These are phyloP conservation scores for Sarotherodon lohbergeri DNA, from an alignment of 2,113 vertebrate species.

Conservation along the genomic window DNA sequence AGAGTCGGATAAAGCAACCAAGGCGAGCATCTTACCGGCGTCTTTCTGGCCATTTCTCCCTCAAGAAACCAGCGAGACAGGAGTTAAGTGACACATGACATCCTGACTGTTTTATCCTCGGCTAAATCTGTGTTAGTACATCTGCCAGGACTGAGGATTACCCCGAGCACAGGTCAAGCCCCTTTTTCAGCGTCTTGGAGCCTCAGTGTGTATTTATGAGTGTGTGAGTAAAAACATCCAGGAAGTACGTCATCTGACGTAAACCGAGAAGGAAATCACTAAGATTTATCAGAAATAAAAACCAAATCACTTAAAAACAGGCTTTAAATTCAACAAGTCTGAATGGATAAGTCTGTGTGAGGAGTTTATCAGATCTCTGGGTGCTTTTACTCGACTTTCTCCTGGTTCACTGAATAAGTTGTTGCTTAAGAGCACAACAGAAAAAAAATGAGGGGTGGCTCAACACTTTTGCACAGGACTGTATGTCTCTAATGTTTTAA, in stretches of 20 bases:
- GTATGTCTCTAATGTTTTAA: background rate
- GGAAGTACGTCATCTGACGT: background rate
- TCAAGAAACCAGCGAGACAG: background rate
- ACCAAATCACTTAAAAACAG: background rate
- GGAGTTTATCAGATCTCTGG: background rate
- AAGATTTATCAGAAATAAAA: background rate
- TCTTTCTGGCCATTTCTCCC: slow-evolving; percentile 46
- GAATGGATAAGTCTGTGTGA: background rate
- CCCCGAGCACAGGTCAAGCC: slow-evolving; percentile 19
- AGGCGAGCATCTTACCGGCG: slow-evolving; percentile 30
- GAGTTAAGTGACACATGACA: background rate
- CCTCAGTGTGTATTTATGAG: background rate
- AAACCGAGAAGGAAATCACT: background rate
- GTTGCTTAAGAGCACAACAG: background rate
- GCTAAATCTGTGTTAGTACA: slow-evolving; percentile 55
- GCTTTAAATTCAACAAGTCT: background rate
- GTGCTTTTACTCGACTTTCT: background rate
- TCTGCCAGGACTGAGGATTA: slow-evolving; percentile 55
- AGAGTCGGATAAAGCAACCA: background rate
- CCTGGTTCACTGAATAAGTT: background rate
- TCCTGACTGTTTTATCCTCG: slow-evolving; percentile 28
- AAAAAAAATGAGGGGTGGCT: background rate
- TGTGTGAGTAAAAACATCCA: background rate
- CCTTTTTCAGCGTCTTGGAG: background rate
- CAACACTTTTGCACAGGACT: background rate